Base-by-base conservation (phyloP, 2,113 vertebrate genomes). In the Zosterops lateralis region DNA sequence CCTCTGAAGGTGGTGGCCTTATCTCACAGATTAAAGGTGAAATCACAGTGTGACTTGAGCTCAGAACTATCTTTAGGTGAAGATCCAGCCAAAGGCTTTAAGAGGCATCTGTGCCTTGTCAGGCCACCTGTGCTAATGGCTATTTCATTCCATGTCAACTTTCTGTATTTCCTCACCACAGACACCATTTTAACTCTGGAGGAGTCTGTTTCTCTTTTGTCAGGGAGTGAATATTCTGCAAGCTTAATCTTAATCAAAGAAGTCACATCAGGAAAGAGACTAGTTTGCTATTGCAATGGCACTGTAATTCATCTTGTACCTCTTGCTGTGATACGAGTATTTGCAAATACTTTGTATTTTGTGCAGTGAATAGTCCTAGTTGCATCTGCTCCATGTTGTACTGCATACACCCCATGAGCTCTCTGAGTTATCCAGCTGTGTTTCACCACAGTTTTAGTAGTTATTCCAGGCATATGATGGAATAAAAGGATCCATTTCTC, bases 161-260 rank as follows among this genome's bases (percentile, higher is more conserved):
- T 62, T 21, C 53, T 65, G 21, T 25, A 22, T 21, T 44, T 89
- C 45, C 16, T 45, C 5, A 22, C 34, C 25, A 36, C 18, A 6
- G 17, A 12, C 1, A 31, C 4, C 0, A 0, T 66, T 81, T 77
- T 50, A 17, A 17, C 29, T 61, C 13, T 48, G 61, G 7, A 42
- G 56, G 12, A 56, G 14, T 47, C 32, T 24, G 5, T 51, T 74
- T 56, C 44, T 79, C 3, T 3, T 71, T 79, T 45, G 24, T 57
- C 47, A n/a, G 40, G 50, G 34, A 14, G 11, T 36, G 24, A 47
- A 72, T 45, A 34, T 42, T 14, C 28, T 65, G 18, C 45, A 45
- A 17, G 5, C 20, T 47, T 36, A 47, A 51, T 48, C 24, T 26
- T 32, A 51, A 40, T 62, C 0, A 3, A 66, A 51, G 36, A 16